Base-by-base conservation (phyloP, 1,140 invertebrate genomes). In the Armadillidium nasatum region DNA sequence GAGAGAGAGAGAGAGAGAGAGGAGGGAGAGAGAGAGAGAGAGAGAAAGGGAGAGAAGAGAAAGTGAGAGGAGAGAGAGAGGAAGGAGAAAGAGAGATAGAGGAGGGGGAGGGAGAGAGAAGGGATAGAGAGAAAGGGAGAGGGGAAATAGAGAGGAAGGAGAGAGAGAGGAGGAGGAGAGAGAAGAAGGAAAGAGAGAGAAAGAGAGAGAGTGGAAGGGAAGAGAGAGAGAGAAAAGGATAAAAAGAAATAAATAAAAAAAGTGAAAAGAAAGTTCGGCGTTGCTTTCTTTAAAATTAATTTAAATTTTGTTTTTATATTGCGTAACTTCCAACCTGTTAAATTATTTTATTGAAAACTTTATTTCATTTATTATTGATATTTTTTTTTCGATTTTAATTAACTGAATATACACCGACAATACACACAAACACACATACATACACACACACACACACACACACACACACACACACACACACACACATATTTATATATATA, bases 1-100 rank as follows among this genome's bases (percentile, higher is more conserved):
- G 50, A 60, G 50, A 60, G 50, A 60, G 50, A 60, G 50, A 60
- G 50, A 60, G 50, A 60, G 50, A 60, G 19, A 60, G 50, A 60
- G 50, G 50, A 60, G 50, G 7, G 50, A 60, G 50, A 60, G 50
- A 60, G 50, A 60, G 50, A 60, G 50, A 60, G 50, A 60, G 50
- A 60, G 46, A 50, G 46, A 50, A 15, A 50, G 46, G 15, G 46
- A 50, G 46, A 50, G 46, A 50, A 50, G n/a, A n/a, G n/a, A n/a
- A n/a, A n/a, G n/a, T n/a, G n/a, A n/a, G n/a, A n/a, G n/a, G 50
- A 60, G 19, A 60, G 50, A 60, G 50, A 60, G 50, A 60, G 50
- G 7, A n/a, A n/a, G n/a, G 46, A 50, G 46, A 50, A 15, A 50
- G 46, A 50, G 46, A 50, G 46, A 50, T 9, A 50, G 46, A 50